These are phyloP conservation scores for Leptarthrus brevirostris DNA, from an alignment of 2,888 invertebrate species.

Conservation along the genomic window DNA sequence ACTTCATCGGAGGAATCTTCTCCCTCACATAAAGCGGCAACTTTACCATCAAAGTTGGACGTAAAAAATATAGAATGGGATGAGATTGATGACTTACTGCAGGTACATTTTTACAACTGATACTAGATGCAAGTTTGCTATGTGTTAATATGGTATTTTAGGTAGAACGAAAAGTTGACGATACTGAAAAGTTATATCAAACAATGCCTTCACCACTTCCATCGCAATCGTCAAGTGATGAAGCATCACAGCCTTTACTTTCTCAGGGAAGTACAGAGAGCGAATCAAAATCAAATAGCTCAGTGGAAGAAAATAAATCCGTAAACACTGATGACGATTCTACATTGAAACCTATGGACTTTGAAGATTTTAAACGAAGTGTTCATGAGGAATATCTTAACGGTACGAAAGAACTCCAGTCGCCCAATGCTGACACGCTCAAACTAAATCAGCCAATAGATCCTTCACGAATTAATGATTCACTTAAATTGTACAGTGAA, in stretches of 20 bases:
- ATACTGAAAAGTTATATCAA: slow-evolving; percentile 75
- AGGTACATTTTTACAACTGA: slow-evolving; percentile 60
- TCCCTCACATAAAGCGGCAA: slow-evolving; percentile 63
- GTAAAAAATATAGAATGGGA: slow-evolving; percentile 77
- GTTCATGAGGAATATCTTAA: slow-evolving; percentile 66
- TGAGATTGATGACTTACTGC: slow-evolving; percentile 76
- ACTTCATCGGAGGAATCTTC: slow-evolving; percentile 58
- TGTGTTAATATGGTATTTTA: too few relatives aligned
- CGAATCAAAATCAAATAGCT: background rate
- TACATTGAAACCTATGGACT: slow-evolving; percentile 67
- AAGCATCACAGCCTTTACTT: slow-evolving; percentile 61
- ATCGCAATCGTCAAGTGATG: slow-evolving; percentile 65
- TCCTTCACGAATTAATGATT: slow-evolving; percentile 68
- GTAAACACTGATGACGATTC: slow-evolving; percentile 57
- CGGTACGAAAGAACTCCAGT: slow-evolving; percentile 65
- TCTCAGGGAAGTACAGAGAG: slow-evolving; percentile 56
- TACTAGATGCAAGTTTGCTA: too few relatives aligned
- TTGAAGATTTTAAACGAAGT: slow-evolving; percentile 66
- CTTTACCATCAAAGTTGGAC: slow-evolving; percentile 76
- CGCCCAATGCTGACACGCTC: slow-evolving; percentile 64
- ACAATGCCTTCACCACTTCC: slow-evolving; percentile 77
- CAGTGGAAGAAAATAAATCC: slow-evolving; percentile 53
- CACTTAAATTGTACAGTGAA: slow-evolving; percentile 67
- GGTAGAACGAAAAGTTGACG: slow-evolving; percentile 74
- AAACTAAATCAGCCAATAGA: slow-evolving; percentile 68